A percentile compares a stretch with the other conserved stretches of the same genome.
Conservation (phyloP, 2,888 invertebrate species). For the Eudasyphora cyanicolor region DNA sequence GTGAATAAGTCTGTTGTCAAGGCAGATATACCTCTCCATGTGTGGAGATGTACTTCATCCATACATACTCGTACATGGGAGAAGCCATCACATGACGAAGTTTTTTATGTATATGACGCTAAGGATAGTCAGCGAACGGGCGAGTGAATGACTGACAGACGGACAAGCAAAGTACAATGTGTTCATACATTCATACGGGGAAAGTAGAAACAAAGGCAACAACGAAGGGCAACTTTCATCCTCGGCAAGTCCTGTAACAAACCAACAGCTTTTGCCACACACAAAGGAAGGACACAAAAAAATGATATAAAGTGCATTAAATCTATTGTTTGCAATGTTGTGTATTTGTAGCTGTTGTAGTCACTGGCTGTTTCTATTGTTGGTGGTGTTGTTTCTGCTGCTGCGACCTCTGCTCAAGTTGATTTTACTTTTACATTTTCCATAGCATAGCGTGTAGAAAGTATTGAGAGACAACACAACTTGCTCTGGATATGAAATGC, state of each 20-base stretch:
- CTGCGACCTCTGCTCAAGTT: neutral
- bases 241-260: neutral
- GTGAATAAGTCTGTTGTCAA: too few relatives aligned
- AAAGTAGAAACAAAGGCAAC: slow-evolving; percentile 20
- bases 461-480: neutral
- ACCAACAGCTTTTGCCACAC: neutral
- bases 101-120: neutral
- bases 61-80: too few relatives aligned
- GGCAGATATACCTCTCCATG: neutral
- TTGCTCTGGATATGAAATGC: neutral
- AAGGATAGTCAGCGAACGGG: slow-evolving; percentile 1
- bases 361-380: too few relatives aligned
- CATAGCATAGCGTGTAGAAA: neutral
- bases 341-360: slow-evolving; percentile 22
- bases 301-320: slow-evolving; percentile 55
- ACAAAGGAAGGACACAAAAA: slow-evolving; percentile 17
- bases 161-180: slow-evolving; percentile 46
- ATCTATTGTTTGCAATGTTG: slow-evolving; percentile 44
- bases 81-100: neutral
- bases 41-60: neutral
- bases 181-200: slow-evolving; percentile 17
- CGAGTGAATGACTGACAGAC: slow-evolving; percentile 39
- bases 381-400: slow-evolving; percentile 6
- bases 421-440: neutral
- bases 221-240: neutral